Evolutionary conservation across 64 coral and sea anemone species (phyloP), one percentile per base, ranked within the genome.

Genomic region (Pachyseris speciosa): DNA sequence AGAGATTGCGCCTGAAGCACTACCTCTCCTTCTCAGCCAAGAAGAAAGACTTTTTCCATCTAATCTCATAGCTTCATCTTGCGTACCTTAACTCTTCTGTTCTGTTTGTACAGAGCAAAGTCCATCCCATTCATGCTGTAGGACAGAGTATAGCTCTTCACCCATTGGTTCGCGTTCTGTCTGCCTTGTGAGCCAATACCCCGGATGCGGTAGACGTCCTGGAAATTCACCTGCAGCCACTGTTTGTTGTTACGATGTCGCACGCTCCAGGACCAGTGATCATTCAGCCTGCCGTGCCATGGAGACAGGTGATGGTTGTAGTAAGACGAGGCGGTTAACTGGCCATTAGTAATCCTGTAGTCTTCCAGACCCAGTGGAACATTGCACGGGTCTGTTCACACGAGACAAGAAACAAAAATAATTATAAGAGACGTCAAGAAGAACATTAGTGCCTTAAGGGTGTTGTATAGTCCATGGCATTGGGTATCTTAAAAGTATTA

Each of bases 131-230:
- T 70, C 22, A 60, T 12, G 29, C 89, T 50, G 63, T 84, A 75
- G 11, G 47, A 59, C 34, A 92, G 5, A 34, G 67, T 27, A 22
- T 92, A 92, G 48, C 69, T 92, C 40, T 80, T 92, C 10, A 92
- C 89, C 89, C 89, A 92, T 33, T 92, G 89, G 37, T 94, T 52
- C 0, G 91, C 61, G 19, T 94, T 85, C 50, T 88, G 81, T 58
- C 91, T 45, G 15, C 91, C 91, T 64, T 94, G 91, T 22, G 75
- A 53, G 40, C 60, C 85, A 53, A 94, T 88, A 24, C 91, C 84
- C 25, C 50, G 67, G 7, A 94, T 30, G 29, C 55, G 68, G 26
- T 67, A 80, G 4, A 59, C 57, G 83, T 86, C 42, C 43, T 43
- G 33, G 37, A 88, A 59, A 58, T 94, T 86, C n/a, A 88, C 44